phyloP scores from a whole-genome alignment of 35 echinoderm and acorn worm genomes.

The Acanthaster planci region DNA sequence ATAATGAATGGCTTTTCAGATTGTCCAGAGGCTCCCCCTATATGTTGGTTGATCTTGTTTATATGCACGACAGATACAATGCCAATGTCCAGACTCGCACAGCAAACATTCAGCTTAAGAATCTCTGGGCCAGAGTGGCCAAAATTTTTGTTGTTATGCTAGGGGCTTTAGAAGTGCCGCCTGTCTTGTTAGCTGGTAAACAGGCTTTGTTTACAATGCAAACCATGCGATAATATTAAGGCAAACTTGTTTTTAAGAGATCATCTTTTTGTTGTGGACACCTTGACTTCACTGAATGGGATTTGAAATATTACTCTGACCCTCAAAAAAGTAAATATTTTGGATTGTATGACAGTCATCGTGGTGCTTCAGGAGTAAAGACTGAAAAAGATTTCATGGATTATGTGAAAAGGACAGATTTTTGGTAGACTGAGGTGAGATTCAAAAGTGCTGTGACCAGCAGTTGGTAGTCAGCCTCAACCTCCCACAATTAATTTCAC shows the following conservation, averaged over 20 bases:
- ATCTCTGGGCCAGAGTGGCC: neutral
- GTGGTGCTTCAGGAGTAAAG: no score
- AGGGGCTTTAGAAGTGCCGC: neutral
- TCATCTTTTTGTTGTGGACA: no score
- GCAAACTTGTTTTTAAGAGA: neutral
- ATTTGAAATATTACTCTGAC: neutral
- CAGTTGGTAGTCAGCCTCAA: neutral
- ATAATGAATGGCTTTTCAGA: no score
- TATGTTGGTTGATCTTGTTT: slow-evolving; percentile 14
- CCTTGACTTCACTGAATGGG: no score
- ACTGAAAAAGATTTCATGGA: no score
- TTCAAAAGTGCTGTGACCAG: neutral
- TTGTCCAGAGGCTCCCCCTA: neutral
- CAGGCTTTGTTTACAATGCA: slow-evolving; percentile 22
- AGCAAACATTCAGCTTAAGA: neutral
- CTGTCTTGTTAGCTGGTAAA: neutral
- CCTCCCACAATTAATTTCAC: slow-evolving; percentile 11
- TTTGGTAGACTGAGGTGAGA: neutral
- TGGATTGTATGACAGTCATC: neutral
- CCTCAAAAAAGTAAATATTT: slow-evolving; percentile 13
- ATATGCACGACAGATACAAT: slow-evolving; percentile 23
- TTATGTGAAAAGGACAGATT: no score
- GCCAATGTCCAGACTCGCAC: neutral
- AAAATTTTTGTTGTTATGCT: neutral
- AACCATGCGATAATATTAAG: slow-evolving; percentile 19